These are phyloP conservation scores for Sciurus vulgaris DNA, from an alignment of 2,797 vertebrate species.

Conservation along the genomic window DNA sequence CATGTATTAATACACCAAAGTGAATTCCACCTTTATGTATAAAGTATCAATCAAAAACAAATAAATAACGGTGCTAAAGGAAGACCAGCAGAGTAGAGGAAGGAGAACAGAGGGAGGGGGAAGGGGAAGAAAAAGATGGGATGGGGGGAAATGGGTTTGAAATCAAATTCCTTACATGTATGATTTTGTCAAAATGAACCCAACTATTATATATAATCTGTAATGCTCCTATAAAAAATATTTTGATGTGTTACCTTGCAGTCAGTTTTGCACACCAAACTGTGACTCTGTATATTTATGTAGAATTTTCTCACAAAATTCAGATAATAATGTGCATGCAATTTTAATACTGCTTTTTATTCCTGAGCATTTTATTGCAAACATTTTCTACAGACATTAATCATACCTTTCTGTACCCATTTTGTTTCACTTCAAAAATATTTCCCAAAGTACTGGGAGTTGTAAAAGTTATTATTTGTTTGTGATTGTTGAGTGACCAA, in stretches of 20 bases:
- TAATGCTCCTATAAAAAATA: no score
- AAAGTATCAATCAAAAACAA: no score
- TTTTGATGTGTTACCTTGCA: background rate
- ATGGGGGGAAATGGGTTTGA: no score
- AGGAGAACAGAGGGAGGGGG: no score
- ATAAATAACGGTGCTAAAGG: no score
- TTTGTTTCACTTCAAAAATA: constrained; percentile 26
- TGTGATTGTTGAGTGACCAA: background rate
- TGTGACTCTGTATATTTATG: background rate
- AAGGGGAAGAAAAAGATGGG: no score
- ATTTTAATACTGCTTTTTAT: background rate
- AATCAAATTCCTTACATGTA: no score
- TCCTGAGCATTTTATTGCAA: constrained; percentile 6
- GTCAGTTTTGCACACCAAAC: background rate
- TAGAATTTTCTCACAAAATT: background rate
- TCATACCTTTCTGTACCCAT: background rate
- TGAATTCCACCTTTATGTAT: no score
- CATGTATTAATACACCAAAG: no score
- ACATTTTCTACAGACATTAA: background rate
- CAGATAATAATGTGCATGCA: background rate
- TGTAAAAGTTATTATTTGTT: constrained; percentile 33
- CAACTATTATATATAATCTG: no score
- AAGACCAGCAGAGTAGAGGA: no score
- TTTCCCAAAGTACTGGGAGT: background rate
- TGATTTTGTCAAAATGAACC: no score